Evolutionary conservation across 2,888 invertebrate genomes (phyloP), one percentile per base, ranked within the genome.

Genomic region (Plagodis pulveraria): DNA sequence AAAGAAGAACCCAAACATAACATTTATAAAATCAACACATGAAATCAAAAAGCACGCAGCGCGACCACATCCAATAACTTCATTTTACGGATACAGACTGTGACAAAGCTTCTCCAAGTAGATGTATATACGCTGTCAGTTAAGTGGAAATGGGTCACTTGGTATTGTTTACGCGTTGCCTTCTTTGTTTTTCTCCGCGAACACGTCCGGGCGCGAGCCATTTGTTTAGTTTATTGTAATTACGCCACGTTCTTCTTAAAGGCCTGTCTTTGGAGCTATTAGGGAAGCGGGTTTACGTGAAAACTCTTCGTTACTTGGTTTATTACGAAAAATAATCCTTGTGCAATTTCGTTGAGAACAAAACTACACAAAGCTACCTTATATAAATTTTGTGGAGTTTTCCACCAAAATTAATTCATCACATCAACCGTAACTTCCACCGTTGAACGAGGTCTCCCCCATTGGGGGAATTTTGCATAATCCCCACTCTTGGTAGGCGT

Each of bases 111-210:
- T 50, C 32, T 40, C 50, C 50, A 33, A 50, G 56, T 49, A 48
- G 11, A 6, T 47, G 12, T 42, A 42, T 12, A 10, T 42, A 35
- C 60, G 47, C 32, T 11, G 53, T 49, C 56, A 40, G 40, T 52
- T 50, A 34, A 40, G 56, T 55, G 50, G 53, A 61, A 63, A 63
- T 65, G 50, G 65, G 62, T 58, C 65, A 56, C 41, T 59, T 35
- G 44, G 32, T 50, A 50, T 59, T 65, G 60, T 61, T 58, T 59
- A 53, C 55, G 40, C 36, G 11, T 40, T 12, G 40, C 35, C 36
- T 45, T 48, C 52, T 54, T 50, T 61, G 56, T 61, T 54, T 66
- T 62, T 60, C 59, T 42, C 55, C 12, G 6, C 58, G 52, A 58
- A 56, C 65, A 60, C 62, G 65, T 65, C 57, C 51, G 47, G 43